Percentiles rank a stretch among this genome's conserved stretches.
These are phyloP conservation scores for Pontoporia blainvillei DNA, from an alignment of 2,113 vertebrate species.

Conservation along the genomic window DNA sequence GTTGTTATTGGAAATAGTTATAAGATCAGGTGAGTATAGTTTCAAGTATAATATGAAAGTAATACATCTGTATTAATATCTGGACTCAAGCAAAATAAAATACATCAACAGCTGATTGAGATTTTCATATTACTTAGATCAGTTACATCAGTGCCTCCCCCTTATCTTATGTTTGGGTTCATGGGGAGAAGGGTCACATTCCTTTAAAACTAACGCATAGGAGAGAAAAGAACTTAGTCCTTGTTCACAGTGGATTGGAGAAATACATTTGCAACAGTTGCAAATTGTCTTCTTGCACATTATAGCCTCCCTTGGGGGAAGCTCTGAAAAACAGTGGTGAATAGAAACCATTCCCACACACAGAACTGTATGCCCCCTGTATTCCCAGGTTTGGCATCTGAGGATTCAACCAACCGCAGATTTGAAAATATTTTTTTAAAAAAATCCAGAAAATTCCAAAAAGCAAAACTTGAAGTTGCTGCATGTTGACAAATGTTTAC, in stretches of 20 bases:
- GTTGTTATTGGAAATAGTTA: not conserved
- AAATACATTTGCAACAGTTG: not conserved
- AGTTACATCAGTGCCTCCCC: not conserved
- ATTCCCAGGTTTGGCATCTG: not conserved
- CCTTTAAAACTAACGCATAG: not conserved
- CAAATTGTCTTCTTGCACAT: not conserved
- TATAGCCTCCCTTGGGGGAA: not conserved
- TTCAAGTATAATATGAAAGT: not conserved
- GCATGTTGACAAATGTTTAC: not conserved
- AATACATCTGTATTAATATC: not conserved
- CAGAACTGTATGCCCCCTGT: not conserved
- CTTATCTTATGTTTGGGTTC: not conserved
- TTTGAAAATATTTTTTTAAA: not conserved
- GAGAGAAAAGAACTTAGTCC: not conserved
- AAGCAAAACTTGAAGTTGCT: not conserved
- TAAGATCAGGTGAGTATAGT: not conserved
- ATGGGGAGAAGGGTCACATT: not conserved
- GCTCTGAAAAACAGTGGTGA: not conserved
- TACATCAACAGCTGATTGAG: not conserved
- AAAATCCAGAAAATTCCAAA: not conserved
- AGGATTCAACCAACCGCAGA: not conserved
- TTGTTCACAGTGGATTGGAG: not conserved
- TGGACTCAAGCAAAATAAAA: not conserved
- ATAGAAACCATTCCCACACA: not conserved
- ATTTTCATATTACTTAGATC: not conserved